These are phyloP conservation scores for Megalops atlanticus DNA, from an alignment of 2,113 vertebrate genomes.

Conservation along the genomic window DNA sequence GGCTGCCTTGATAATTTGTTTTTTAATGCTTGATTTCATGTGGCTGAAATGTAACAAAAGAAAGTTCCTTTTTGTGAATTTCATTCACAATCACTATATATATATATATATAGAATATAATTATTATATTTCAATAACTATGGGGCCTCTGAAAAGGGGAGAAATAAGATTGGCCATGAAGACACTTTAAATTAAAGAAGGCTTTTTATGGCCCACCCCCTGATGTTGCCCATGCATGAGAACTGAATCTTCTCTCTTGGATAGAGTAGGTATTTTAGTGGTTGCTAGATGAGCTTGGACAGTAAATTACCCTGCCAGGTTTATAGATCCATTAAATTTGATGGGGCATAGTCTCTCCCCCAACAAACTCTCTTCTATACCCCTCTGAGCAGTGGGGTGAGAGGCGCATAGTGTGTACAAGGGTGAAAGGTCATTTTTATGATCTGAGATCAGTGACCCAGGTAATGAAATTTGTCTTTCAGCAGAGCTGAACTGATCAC, in stretches of 20 bases:
- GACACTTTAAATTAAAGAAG: too few species aligned
- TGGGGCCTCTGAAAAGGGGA: too few species aligned
- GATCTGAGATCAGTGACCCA: not conserved
- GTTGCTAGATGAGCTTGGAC: too few species aligned
- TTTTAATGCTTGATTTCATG: too few species aligned
- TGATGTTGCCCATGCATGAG: not conserved
- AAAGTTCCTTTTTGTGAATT: too few species aligned
- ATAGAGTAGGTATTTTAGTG: not conserved
- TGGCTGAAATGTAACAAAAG: too few species aligned
- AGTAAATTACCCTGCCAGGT: not conserved
- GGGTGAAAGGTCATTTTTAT: not conserved
- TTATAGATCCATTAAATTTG: conserved; percentile 1
- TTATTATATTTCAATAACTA: too few species aligned
- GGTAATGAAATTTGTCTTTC: not conserved
- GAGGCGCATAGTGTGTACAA: not conserved
- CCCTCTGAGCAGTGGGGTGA: not conserved
- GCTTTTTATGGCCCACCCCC: too few species aligned
- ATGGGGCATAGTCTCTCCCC: not conserved
- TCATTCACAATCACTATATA: too few species aligned
- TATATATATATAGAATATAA: not conserved
- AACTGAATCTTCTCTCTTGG: not conserved
- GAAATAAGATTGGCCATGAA: too few species aligned
- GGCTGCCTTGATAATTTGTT: too few species aligned
- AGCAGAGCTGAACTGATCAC: not conserved
- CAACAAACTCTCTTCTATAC: not conserved